These are phyloP conservation scores for Nowickia ferox DNA, from an alignment of 2,888 invertebrate species.

Conservation along the genomic window DNA sequence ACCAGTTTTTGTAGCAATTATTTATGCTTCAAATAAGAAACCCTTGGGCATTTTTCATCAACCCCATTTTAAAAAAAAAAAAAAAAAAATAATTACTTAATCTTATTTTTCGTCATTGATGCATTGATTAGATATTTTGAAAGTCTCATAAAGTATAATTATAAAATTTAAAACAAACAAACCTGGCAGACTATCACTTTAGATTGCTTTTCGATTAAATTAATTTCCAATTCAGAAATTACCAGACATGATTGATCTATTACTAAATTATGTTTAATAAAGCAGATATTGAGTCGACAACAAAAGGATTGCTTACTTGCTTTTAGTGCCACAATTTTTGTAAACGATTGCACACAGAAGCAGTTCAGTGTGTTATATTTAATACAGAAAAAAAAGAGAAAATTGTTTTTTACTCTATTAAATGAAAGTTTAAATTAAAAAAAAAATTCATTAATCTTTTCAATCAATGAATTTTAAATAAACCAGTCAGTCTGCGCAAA, in stretches of 20 bases:
- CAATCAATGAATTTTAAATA: conserved; percentile 47
- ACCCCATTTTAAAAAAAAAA: no score
- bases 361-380: background rate
- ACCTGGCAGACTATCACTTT: background rate
- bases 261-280: conserved; percentile 40
- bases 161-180: conserved; percentile 32
- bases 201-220: conserved; percentile 31
- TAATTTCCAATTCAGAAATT: conserved; percentile 10
- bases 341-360: background rate
- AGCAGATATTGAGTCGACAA: conserved; percentile 14
- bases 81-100: conserved; percentile 14
- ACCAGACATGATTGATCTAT: conserved; percentile 52
- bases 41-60: conserved; percentile 15
- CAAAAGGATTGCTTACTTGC: background rate
- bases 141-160: conserved; percentile 21
- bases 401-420: conserved; percentile 24
- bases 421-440: conserved; percentile 45
- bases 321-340: background rate
- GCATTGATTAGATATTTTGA: background rate
- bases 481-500: conserved; percentile 6
- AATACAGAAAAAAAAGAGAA: conserved; percentile 26
- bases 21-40: no score
- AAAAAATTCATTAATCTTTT: conserved; percentile 41
- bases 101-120: background rate
- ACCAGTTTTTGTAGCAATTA: background rate